phyloP scores from a whole-genome alignment of 2,113 vertebrate species.

The Elephantulus edwardii region DNA sequence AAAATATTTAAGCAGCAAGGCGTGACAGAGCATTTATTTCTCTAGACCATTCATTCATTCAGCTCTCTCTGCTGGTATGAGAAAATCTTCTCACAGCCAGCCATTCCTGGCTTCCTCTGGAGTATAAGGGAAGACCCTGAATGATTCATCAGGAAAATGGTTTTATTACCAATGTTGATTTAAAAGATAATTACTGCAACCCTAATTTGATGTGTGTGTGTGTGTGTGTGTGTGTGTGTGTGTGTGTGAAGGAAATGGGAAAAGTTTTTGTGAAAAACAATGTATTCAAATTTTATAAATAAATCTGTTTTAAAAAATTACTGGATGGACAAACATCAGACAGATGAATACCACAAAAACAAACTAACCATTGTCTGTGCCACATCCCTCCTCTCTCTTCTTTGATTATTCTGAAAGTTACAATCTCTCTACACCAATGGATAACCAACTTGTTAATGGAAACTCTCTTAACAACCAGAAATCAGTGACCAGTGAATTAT shows the following conservation, averaged over 20 bases:
- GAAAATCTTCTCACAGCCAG: constrained; percentile 19
- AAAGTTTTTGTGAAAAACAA: too few relatives aligned
- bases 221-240: too few relatives aligned
- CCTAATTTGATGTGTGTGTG: too few relatives aligned
- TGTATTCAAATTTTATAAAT: too few relatives aligned
- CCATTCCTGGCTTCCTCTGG: neutral
- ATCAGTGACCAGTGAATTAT: neutral
- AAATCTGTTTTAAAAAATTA: too few relatives aligned
- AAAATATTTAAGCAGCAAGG: constrained; percentile 68
- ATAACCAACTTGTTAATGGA: neutral
- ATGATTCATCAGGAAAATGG: neutral
- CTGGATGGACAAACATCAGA: neutral
- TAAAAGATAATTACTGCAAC: too few relatives aligned
- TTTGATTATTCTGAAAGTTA: neutral
- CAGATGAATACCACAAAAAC: constrained; percentile 33
- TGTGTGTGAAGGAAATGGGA: too few relatives aligned
- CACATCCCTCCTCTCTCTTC: neutral
- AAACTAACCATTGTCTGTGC: neutral
- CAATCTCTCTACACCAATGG: neutral
- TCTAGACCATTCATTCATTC: neutral
- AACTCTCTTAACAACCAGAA: neutral
- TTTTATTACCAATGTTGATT: constrained; percentile 35
- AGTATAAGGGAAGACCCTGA: neutral
- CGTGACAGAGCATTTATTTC: constrained; percentile 43
- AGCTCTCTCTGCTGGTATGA: neutral